phyloP scores from a whole-genome alignment of 2,888 invertebrate genomes.

The Diploptera punctata region DNA sequence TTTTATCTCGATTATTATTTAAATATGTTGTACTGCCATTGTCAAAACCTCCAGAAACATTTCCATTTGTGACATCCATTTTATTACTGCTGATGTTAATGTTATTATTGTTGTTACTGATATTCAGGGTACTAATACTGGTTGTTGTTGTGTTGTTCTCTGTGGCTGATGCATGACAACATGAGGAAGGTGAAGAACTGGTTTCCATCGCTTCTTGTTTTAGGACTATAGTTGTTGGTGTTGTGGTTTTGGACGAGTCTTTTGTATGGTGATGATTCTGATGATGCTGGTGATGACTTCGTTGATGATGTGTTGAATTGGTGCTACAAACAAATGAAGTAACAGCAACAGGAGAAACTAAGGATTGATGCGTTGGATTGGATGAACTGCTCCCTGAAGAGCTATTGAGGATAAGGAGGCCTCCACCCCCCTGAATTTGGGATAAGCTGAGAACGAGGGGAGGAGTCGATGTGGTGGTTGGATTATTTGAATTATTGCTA shows the following conservation, averaged over 20 bases:
- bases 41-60: conserved; percentile 45
- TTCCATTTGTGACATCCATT: conserved; percentile 57
- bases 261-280: conserved; percentile 47
- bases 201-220: conserved; percentile 72
- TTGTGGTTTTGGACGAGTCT: conserved; percentile 50
- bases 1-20: conserved; percentile 9
- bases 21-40: conserved; percentile 11
- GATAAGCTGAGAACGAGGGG: conserved; percentile 82
- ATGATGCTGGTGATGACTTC: conserved; percentile 57
- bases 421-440: conserved; percentile 83
- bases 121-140: conserved; percentile 50
- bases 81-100: conserved; percentile 53
- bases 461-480: conserved; percentile 51
- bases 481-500: conserved; percentile 35
- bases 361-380: conserved; percentile 57
- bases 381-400: conserved; percentile 25
- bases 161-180: conserved; percentile 53
- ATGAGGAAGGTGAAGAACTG: conserved; percentile 54
- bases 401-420: conserved; percentile 81
- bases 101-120: conserved; percentile 48
- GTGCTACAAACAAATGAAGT: conserved; percentile 66
- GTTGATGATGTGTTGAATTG: conserved; percentile 57
- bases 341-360: conserved; percentile 63
- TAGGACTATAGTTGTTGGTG: conserved; percentile 47
- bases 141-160: conserved; percentile 5